phyloP scores from a whole-genome alignment of 2,113 vertebrate genomes.

The Planiliza haematocheilus region DNA sequence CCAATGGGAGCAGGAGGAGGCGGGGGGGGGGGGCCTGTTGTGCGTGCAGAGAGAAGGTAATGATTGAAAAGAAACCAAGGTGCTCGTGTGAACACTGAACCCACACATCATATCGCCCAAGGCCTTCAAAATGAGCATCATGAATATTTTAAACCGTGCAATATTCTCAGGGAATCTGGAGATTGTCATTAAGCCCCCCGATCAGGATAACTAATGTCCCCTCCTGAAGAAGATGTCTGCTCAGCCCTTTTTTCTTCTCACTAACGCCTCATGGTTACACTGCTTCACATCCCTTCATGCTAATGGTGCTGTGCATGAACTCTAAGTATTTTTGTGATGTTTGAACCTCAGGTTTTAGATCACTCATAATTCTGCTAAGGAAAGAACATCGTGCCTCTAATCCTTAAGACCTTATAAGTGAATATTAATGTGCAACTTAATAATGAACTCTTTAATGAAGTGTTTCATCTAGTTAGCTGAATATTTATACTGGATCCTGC shows the following conservation, averaged over 20 bases:
- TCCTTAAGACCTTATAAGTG: neutral
- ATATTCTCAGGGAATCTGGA: constrained; percentile 78
- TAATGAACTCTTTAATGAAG: constrained; percentile 5
- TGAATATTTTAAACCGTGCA: constrained; percentile 80
- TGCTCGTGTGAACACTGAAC: constrained; percentile 54
- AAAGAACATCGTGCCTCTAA: neutral
- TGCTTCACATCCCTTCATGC: constrained; percentile 37
- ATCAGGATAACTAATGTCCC: constrained; percentile 79
- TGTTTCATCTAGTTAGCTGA: neutral
- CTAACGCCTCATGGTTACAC: constrained; percentile 34
- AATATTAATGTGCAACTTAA: constrained; percentile 12
- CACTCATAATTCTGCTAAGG: neutral
- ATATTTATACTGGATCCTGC: neutral
- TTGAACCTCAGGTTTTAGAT: constrained; percentile 16
- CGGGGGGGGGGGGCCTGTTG: constrained; percentile 23
- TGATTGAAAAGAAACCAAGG: constrained; percentile 52
- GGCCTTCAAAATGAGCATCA: constrained; percentile 72
- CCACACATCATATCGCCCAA: constrained; percentile 56
- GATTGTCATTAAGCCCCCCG: constrained; percentile 71
- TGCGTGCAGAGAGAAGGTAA: constrained; percentile 37
- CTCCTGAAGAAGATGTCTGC: constrained; percentile 71
- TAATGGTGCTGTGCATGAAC: constrained; percentile 26
- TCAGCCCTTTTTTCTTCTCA: constrained; percentile 62
- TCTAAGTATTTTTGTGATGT: constrained; percentile 13
- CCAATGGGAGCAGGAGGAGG: constrained; percentile 17